Evolutionary conservation across 1,140 invertebrate species (phyloP).

Genomic region (Pseudachorutes palmiensis): DNA sequence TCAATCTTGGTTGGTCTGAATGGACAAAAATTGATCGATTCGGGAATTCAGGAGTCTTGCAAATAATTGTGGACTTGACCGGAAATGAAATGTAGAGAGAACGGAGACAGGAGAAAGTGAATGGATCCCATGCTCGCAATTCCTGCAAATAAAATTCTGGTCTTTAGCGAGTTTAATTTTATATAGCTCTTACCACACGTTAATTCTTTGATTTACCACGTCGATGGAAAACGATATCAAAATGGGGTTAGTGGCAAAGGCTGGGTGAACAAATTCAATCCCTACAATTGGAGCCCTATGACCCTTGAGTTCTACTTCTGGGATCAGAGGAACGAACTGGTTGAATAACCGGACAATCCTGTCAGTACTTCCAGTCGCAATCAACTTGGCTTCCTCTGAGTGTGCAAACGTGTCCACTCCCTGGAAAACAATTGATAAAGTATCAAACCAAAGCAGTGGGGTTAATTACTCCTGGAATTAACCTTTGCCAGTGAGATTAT

Average conservation of each 20-base stretch:
- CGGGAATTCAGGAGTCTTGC: constrained; percentile 34
- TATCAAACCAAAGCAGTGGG: constrained; percentile 1
- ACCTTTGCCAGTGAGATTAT: constrained; percentile 28
- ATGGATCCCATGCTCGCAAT: constrained; percentile 34
- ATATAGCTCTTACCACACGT: background rate
- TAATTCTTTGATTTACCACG: constrained; percentile 25
- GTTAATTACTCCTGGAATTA: background rate
- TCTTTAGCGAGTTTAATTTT: constrained; percentile 9
- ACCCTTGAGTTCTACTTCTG: constrained; percentile 33
- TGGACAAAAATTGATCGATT: constrained; percentile 17
- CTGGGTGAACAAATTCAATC: background rate
- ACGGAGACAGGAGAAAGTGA: constrained; percentile 31
- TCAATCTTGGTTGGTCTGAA: constrained; percentile 21
- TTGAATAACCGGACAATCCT: constrained; percentile 30
- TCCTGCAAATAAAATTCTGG: constrained; percentile 22
- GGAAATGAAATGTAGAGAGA: constrained; percentile 33
- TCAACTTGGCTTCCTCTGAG: constrained; percentile 22
- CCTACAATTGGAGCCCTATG: constrained; percentile 16
- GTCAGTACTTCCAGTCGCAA: constrained; percentile 36
- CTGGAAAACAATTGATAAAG: constrained; percentile 11
- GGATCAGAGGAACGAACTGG: constrained; percentile 28
- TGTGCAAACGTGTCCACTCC: constrained; percentile 33
- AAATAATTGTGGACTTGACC: constrained; percentile 26
- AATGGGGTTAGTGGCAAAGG: constrained; percentile 21
- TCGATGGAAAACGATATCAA: constrained; percentile 31